Evolutionary conservation across 2,888 invertebrate genomes (phyloP), one percentile per base, ranked within the genome.

Genomic region (Cephus runcator): DNA sequence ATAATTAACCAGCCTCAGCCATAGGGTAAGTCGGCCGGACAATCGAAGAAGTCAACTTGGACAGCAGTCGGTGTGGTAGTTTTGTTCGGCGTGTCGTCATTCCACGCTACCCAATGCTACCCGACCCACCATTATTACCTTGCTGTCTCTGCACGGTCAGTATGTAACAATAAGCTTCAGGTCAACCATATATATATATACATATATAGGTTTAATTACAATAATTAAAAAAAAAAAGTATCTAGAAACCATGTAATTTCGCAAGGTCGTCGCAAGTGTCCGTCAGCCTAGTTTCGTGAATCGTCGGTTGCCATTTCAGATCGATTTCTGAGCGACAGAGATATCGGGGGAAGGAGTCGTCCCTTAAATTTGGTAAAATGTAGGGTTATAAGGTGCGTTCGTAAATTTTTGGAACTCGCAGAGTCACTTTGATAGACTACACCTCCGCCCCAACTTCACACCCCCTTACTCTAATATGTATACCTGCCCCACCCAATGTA

Each of bases 221-320:
- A 40, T 6, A 40, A 15, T 40, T 4, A 6, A 15, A 40, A 6
- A 15, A 40, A 15, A 40, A 15, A 40, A 23, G 2, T 23, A 40
- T 40, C 40, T 23, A 71, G 81, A 80, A 79, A 79, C 79, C 78
- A 77, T 81, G 83, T 84, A 77, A 82, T 79, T 82, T 85, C 78
- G 81, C 85, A 87, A 87, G 87, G 85, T 85, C 84, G 78, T 79
- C 74, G 40, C 23, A 40, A 15, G 23, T 6, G 6, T 6, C 23
- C 9, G 15, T 40, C 23, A 15, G 3, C 3, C 83, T 78, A 82
- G 86, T 87, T 88, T 90, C 87, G 88, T 90, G 87, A 87, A 87
- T 87, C 85, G 85, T 87, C 87, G 87, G 85, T 87, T 85, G 83
- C 83, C 81, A 82, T 82, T 56, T 56, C 82, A 80, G 83, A 84